Evolutionary conservation across 2,797 vertebrate species (phyloP).

Genomic region (Myotis daubentonii): DNA sequence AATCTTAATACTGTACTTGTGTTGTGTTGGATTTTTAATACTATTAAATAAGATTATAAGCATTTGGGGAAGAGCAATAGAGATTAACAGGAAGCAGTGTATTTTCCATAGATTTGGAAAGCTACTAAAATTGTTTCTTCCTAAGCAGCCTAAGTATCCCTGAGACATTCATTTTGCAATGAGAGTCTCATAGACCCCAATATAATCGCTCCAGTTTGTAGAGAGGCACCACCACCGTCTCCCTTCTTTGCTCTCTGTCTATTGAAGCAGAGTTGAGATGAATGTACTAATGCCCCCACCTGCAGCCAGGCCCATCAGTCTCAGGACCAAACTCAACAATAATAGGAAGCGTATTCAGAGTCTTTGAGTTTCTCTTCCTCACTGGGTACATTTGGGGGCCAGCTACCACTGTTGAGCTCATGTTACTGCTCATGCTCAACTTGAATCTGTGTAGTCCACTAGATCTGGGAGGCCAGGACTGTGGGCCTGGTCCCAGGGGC

Average conservation of each 20-base stretch:
- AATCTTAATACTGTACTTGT: background rate
- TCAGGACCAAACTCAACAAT: background rate
- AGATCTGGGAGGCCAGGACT: background rate
- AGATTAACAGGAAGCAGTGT: background rate
- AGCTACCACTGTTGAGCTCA: background rate
- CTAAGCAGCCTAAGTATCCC: background rate
- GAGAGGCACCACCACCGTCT: background rate
- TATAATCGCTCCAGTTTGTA: background rate
- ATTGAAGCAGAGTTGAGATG: background rate
- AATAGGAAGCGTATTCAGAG: background rate
- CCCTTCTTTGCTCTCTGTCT: background rate
- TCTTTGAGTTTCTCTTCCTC: background rate
- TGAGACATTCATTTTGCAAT: slow-evolving; percentile 35
- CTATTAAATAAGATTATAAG: background rate
- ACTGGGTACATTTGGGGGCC: background rate
- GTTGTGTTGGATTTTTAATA: background rate
- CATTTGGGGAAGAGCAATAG: background rate
- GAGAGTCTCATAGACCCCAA: background rate
- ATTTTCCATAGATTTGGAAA: slow-evolving; percentile 15
- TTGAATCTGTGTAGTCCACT: background rate
- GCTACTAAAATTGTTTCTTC: background rate
- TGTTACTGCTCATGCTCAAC: background rate
- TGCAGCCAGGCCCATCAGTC: background rate
- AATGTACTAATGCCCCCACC: background rate
- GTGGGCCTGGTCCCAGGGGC: background rate